These are phyloP conservation scores for Theodoxus fluviatilis DNA, from an alignment of 2,888 invertebrate species.

Conservation along the genomic window DNA sequence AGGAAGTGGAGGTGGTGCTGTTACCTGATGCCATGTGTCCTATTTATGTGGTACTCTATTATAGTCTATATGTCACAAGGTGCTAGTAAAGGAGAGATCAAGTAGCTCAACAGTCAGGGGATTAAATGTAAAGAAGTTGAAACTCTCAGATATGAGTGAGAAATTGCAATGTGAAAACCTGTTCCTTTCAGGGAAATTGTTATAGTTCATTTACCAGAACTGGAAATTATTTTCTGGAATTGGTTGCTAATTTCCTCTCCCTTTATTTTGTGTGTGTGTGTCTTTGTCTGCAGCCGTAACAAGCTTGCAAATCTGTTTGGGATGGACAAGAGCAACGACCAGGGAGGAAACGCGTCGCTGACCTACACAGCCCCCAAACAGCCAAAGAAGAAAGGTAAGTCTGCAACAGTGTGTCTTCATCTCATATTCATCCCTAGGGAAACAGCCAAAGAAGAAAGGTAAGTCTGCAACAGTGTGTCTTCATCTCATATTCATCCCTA, in stretches of 20 bases:
- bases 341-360: slow-evolving; percentile 59
- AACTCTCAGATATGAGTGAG: too few relatives aligned
- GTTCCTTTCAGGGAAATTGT: not conserved
- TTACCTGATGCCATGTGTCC: too few relatives aligned
- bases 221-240: not conserved
- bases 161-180: not conserved
- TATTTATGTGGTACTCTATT: too few relatives aligned
- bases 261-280: not conserved
- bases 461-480: not conserved
- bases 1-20: too few relatives aligned
- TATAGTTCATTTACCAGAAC: not conserved
- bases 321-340: slow-evolving; percentile 47
- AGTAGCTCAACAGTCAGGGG: too few relatives aligned
- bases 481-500: not conserved
- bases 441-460: too few relatives aligned
- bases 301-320: slow-evolving; percentile 61
- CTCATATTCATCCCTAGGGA: too few relatives aligned
- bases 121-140: too few relatives aligned
- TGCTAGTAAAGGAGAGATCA: too few relatives aligned
- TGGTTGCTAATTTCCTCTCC: not conserved
- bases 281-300: slow-evolving; percentile 45
- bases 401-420: not conserved
- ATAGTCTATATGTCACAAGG: too few relatives aligned
- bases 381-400: slow-evolving; percentile 57
- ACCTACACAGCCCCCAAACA: slow-evolving; percentile 64